phyloP scores from a whole-genome alignment of 30 jellyfish, hydroid and myxozoan genomes.

The Hydractinia echinata region DNA sequence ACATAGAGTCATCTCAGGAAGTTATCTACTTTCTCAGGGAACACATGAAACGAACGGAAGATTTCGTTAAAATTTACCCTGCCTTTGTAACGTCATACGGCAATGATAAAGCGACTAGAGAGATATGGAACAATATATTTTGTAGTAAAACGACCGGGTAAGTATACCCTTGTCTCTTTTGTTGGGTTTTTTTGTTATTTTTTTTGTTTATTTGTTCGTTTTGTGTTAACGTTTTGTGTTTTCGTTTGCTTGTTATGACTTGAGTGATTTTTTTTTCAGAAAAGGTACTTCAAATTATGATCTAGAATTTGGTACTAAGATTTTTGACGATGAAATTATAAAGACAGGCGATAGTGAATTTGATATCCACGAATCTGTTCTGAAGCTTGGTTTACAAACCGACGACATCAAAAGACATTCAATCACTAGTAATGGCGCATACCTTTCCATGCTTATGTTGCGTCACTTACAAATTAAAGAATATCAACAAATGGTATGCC shows the following conservation, averaged over 20 bases:
- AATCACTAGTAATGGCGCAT: slow-evolving; percentile 59
- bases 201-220: neutral
- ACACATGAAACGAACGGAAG: slow-evolving; percentile 41
- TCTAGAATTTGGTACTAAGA: slow-evolving; percentile 51
- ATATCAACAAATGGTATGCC: slow-evolving; percentile 58
- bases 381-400: slow-evolving; percentile 63
- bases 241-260: neutral
- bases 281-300: slow-evolving; percentile 30
- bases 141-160: slow-evolving; percentile 8
- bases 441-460: slow-evolving; percentile 46
- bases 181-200: neutral
- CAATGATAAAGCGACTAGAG: slow-evolving; percentile 25
- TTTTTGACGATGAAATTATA: slow-evolving; percentile 43
- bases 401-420: slow-evolving; percentile 63
- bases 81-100: slow-evolving; percentile 45
- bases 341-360: slow-evolving; percentile 40
- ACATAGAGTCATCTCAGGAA: slow-evolving; percentile 1
- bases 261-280: slow-evolving; percentile 28
- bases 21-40: slow-evolving; percentile 58
- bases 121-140: slow-evolving; percentile 58
- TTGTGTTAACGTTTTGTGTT: neutral
- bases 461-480: slow-evolving; percentile 65
- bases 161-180: neutral
- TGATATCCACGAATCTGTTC: slow-evolving; percentile 68
- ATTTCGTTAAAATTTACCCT: slow-evolving; percentile 24